Evolutionary conservation across 2,113 vertebrate genomes (phyloP), one percentile per base, ranked within the genome.

Genomic region (Poicephalus gulielmi): DNA sequence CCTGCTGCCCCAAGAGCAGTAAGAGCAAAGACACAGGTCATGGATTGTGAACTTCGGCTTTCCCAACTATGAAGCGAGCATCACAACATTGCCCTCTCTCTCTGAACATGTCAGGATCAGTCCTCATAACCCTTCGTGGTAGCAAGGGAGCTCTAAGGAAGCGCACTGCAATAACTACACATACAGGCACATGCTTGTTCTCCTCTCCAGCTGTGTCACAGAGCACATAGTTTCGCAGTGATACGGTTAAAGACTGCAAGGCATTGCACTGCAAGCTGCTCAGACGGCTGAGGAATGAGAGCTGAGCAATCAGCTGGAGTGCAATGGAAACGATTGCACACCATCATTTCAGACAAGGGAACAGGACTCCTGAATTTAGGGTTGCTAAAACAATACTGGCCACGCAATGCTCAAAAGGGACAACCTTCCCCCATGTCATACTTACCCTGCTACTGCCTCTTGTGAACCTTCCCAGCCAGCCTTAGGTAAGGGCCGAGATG

Each of bases 361-460:
- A 55, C 1, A 2, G 41, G 39, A 27, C 20, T 68, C 22, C 25
- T 63, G 43, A 78, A 52, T 68, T 52, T 7, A 35, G 50, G 55
- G 50, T 4, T 94, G 50, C 55, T 87, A 53, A 19, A 75, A 43
- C 47, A 77, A 68, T 75, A 55, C 7, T 19, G 74, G 37, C 25
- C 46, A 10, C 0, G 0, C 74, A n/a, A 2, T 9, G 12, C 35
- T 33, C 3, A 3, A 31, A 39, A 37, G 35, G 41, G 23, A 66
- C 31, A 66, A 44, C 49, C 41, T 92, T 49, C 25, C 39, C 27
- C 37, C 22, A 37, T 4, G 24, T 59, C 24, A 30, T 4, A 6
- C 27, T 49, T 59, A 4, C 19, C 20, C 17, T 46, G 28, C 46
- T 57, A 2, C 1, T 41, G 8, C n/a, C 9, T 17, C 1, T 2